Conservation (phyloP, 2,113 vertebrate genomes). For the Thinocorus orbignyianus region DNA sequence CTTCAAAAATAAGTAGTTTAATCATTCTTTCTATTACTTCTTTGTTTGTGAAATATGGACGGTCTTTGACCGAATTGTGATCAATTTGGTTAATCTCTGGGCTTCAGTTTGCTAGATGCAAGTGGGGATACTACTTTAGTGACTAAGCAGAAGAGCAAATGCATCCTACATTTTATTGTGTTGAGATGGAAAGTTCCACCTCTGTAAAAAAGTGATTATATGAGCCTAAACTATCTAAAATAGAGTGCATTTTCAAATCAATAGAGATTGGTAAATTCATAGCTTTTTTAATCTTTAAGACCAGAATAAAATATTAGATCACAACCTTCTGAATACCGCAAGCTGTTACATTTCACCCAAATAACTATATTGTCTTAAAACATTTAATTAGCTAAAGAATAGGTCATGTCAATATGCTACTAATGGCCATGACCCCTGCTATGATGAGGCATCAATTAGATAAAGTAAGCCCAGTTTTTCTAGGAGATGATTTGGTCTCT, state of each 20-base stretch:
- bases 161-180: not conserved
- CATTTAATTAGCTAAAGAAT: not conserved
- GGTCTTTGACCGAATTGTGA: not conserved
- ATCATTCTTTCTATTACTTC: not conserved
- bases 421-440: not conserved
- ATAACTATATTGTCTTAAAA: not conserved
- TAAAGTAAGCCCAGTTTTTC: not conserved
- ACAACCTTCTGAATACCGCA: not conserved
- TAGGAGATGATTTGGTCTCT: not conserved
- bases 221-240: not conserved
- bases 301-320: not conserved
- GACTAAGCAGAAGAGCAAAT: not conserved
- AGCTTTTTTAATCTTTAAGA: not conserved
- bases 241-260: not conserved
- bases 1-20: not conserved
- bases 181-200: not conserved
- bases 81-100: not conserved
- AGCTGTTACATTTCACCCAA: not conserved
- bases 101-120: not conserved
- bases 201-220: not conserved
- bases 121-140: not conserved
- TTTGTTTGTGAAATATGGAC: not conserved
- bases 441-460: not conserved
- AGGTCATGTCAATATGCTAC: not conserved
- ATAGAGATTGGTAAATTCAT: not conserved